Evolutionary conservation across 2,888 invertebrate species (phyloP), one percentile per base, ranked within the genome.

Genomic region (Polia nebulosa): DNA sequence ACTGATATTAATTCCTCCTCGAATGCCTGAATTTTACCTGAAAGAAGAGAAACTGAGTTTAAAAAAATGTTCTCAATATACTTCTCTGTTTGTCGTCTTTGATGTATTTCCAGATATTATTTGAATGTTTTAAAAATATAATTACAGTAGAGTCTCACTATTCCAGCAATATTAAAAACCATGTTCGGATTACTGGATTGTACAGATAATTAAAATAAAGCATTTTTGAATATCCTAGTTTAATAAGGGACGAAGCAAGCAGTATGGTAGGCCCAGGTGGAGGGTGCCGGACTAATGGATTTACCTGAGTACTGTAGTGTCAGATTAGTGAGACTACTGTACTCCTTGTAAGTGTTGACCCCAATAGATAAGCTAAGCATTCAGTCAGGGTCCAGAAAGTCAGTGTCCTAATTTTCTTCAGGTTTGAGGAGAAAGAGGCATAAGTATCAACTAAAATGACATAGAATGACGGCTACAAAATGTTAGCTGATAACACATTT

Each of bases 1-100:
- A 94, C 92, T 58, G 93, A 86, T 81, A 95, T 95, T 64, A 95
- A 86, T 84, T 95, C 95, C 69, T 95, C 95, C 84, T 95, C 95
- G 63, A 94, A 95, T 7, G 93, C 95, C 86, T 95, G 92, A 55
- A 94, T 84, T 87, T 93, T 95, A 72, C 88, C 95, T 95, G 80
- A 0, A 66, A 72, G 88, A 86, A 60, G 17, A 20, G 6, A 22
- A n/a, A 4, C 17, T 1, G 2, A 9, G 15, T 2, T 44, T 9
- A 22, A 32, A 7, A 52, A 20, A 20, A 29, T 9, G 44, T 44
- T 44, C n/a, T 25, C 13, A n/a, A n/a, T n/a, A n/a, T 45, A 22
- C 22, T 22, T 22, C 2, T 25, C 15, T 17, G 2, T 7, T 47
- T 1, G 44, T 41, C 20, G 9, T 11, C 8, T 9, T n/a, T n/a